Percentiles rank a stretch among this genome's conserved stretches.
Conservation (phyloP, 2,888 invertebrate species). For the Orchesellides sinensis region DNA sequence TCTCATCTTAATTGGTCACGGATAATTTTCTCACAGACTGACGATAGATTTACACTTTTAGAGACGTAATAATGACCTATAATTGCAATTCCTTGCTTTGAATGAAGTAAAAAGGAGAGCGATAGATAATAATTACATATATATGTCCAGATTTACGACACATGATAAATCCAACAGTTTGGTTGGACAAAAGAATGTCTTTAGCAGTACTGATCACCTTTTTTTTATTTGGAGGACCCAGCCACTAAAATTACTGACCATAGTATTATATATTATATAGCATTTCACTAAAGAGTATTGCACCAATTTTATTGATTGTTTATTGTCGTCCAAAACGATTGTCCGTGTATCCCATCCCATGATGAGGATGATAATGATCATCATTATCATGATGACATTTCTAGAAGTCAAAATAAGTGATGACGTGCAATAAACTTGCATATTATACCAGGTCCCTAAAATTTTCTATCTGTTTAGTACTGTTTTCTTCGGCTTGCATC, state of each 20-base stretch:
- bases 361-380: conserved; percentile 58
- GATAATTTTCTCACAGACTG: conserved; percentile 50
- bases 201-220: conserved; percentile 59
- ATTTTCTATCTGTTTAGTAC: no score
- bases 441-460: no score
- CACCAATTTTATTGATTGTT: conserved; percentile 46
- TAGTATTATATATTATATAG: conserved; percentile 16
- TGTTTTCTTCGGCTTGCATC: neutral
- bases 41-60: conserved; percentile 44
- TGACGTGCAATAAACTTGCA: conserved; percentile 57
- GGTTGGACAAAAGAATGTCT: conserved; percentile 51
- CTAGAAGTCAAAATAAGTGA: conserved; percentile 63
- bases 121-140: conserved; percentile 51
- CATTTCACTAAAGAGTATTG: conserved; percentile 11
- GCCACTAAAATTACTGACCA: conserved; percentile 50
- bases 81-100: conserved; percentile 41
- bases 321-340: conserved; percentile 40
- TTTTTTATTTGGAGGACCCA: conserved; percentile 30
- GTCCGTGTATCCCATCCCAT: conserved; percentile 46
- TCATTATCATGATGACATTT: conserved; percentile 64
- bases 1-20: conserved; percentile 48
- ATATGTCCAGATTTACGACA: conserved; percentile 58
- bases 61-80: conserved; percentile 42
- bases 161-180: conserved; percentile 57
- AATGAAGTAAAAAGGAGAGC: neutral